These are phyloP conservation scores for Coreius guichenoti DNA, from an alignment of 2,797 vertebrate genomes.

Conservation along the genomic window DNA sequence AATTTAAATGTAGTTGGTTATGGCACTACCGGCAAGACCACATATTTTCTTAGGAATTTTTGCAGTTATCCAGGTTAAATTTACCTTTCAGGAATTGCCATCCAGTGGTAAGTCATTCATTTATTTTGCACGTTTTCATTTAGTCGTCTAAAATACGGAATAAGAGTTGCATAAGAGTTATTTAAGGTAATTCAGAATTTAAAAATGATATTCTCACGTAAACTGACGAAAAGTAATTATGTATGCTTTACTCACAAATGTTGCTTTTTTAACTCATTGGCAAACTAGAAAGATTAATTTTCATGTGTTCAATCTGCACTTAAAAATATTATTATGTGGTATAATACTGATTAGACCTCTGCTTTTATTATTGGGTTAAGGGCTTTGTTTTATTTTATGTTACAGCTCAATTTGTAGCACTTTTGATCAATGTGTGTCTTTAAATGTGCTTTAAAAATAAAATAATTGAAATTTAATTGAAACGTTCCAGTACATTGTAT, in stretches of 20 bases:
- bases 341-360: not conserved
- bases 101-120: slow-evolving; percentile 67
- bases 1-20: slow-evolving; percentile 16
- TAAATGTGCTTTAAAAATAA: not conserved
- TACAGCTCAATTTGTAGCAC: not conserved
- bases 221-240: not conserved
- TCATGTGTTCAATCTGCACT: not conserved
- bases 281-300: not conserved
- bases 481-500: not conserved
- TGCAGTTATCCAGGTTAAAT: slow-evolving; percentile 65
- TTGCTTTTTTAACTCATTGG: not conserved
- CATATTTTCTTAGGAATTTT: slow-evolving; percentile 65
- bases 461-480: not conserved
- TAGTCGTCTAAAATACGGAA: not conserved
- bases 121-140: not conserved
- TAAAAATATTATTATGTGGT: not conserved
- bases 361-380: not conserved
- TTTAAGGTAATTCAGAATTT: not conserved
- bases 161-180: not conserved
- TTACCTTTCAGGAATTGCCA: slow-evolving; percentile 54
- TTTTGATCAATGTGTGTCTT: not conserved
- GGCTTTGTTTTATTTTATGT: not conserved
- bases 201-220: not conserved
- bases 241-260: not conserved
- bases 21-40: slow-evolving; percentile 41